A percentile compares a stretch with the other conserved stretches of the same genome.
These are phyloP conservation scores for Silurus meridionalis DNA, from an alignment of 2,113 vertebrate genomes.

Conservation along the genomic window DNA sequence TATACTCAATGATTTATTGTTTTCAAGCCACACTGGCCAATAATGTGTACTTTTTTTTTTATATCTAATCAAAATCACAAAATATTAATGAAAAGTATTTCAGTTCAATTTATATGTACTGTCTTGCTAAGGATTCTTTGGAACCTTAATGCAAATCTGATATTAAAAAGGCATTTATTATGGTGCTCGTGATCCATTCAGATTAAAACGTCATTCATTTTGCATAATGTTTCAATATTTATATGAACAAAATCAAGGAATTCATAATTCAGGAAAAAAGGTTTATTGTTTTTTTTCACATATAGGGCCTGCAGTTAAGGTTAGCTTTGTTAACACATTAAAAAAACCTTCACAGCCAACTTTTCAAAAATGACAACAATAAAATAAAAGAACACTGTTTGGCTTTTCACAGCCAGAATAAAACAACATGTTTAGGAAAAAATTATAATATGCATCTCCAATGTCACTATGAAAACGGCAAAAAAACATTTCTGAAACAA, in stretches of 20 bases:
- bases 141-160: background rate
- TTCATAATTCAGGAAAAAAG: slow-evolving; percentile 50
- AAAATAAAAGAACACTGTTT: slow-evolving; percentile 69
- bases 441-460: slow-evolving; percentile 54
- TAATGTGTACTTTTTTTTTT: background rate
- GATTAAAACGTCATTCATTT: background rate
- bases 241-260: background rate
- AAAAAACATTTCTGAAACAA: slow-evolving; percentile 44
- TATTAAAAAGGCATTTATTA: background rate
- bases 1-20: background rate
- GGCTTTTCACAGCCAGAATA: slow-evolving; percentile 48
- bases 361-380: slow-evolving; percentile 61
- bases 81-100: background rate
- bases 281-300: slow-evolving; percentile 77
- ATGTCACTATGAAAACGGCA: slow-evolving; percentile 58
- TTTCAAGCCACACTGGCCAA: background rate
- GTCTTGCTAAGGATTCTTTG: background rate
- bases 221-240: background rate
- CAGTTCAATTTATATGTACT: background rate
- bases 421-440: slow-evolving; percentile 30
- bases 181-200: background rate
- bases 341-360: slow-evolving; percentile 63
- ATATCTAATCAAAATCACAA: background rate
- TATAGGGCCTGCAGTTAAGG: slow-evolving; percentile 86
- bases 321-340: slow-evolving; percentile 86